Evolutionary conservation across 2,113 vertebrate genomes (phyloP).

Genomic region (Hemiprocne comata): DNA sequence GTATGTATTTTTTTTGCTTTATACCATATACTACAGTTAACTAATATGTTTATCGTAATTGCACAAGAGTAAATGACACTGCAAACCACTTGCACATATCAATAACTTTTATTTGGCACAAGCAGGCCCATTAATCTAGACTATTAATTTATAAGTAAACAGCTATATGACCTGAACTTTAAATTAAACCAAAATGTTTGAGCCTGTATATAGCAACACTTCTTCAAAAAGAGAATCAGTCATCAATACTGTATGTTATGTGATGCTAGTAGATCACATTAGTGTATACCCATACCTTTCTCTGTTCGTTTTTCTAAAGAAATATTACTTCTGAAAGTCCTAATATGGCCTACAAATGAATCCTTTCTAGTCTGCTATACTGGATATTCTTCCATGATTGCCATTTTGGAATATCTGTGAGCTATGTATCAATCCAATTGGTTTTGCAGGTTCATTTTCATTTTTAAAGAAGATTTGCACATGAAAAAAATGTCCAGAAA

Average conservation of each 20-base stretch:
- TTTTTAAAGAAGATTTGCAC: background rate
- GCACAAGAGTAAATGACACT: background rate
- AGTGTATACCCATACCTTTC: background rate
- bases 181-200: background rate
- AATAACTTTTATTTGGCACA: background rate
- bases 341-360: background rate
- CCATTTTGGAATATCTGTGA: background rate
- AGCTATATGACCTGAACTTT: background rate
- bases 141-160: background rate
- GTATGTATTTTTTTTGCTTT: constrained; percentile 17
- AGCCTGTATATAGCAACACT: background rate
- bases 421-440: background rate
- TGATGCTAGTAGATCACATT: background rate
- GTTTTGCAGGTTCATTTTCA: constrained; percentile 8
- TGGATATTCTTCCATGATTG: background rate
- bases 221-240: background rate
- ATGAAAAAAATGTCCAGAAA: background rate
- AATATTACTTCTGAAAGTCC: background rate
- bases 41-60: background rate
- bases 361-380: background rate
- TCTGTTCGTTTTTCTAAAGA: background rate
- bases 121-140: background rate
- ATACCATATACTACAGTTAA: background rate
- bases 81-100: background rate
- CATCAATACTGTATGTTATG: background rate